Conservation (phyloP, 2,797 vertebrate genomes). For the Tragopan temminckii region DNA sequence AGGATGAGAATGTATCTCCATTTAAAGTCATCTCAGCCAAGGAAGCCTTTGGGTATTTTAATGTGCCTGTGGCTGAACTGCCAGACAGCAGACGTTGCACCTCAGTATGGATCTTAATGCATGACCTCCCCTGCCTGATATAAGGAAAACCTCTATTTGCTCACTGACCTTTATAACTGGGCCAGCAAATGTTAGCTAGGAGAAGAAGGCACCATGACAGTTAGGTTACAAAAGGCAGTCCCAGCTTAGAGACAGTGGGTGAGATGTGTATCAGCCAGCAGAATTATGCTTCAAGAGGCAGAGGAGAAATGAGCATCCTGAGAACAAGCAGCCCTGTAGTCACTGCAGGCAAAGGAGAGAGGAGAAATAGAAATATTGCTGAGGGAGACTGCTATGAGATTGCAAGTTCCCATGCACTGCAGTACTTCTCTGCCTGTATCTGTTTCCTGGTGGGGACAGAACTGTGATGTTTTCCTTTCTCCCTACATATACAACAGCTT, state of each 20-base stretch:
- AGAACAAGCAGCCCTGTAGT: background rate
- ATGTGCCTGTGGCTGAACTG: background rate
- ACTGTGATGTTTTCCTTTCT: fast-evolving
- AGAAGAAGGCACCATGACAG: background rate
- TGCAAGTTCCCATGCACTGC: background rate
- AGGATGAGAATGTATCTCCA: background rate
- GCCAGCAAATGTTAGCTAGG: background rate
- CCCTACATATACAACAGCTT: background rate
- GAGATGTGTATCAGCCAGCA: background rate
- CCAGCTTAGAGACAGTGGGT: background rate
- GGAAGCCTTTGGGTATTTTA: background rate
- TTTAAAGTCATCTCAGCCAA: background rate
- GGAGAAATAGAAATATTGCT: background rate
- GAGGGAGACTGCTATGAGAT: background rate
- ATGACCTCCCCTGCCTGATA: background rate
- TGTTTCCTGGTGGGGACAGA: background rate
- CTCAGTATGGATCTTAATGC: background rate
- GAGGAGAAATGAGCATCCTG: background rate
- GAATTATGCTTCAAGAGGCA: background rate
- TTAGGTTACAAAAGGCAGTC: background rate
- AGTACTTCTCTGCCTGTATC: background rate
- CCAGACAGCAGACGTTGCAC: background rate
- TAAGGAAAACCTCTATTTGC: background rate
- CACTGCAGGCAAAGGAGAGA: background rate
- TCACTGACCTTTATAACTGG: background rate